Conservation (phyloP, 2,888 invertebrate genomes). For the Peribatodes rhomboidaria region DNA sequence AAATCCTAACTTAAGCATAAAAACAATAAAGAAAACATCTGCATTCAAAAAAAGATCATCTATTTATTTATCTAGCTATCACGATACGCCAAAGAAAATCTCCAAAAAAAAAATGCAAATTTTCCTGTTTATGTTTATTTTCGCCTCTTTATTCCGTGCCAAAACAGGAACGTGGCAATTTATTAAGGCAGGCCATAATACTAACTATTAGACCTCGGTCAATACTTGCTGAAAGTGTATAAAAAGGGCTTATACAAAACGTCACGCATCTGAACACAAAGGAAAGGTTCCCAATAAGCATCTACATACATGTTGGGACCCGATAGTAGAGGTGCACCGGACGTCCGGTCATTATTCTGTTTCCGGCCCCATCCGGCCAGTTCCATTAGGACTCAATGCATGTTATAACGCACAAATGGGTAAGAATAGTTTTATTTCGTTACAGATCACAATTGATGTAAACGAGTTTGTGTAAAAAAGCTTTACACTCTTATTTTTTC, state of each 20-base stretch:
- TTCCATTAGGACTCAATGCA: conserved; percentile 19
- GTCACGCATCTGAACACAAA: conserved; percentile 68
- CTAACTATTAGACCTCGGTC: conserved; percentile 53
- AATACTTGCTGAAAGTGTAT: conserved; percentile 63
- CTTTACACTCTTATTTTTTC: background rate
- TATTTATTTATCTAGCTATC: too few species aligned
- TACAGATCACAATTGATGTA: background rate
- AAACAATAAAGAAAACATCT: too few species aligned
- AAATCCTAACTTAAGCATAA: too few species aligned
- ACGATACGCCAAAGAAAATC: background rate
- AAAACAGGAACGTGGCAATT: conserved; percentile 42
- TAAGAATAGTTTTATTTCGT: background rate
- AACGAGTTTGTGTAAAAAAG: background rate
- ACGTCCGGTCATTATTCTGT: conserved; percentile 31
- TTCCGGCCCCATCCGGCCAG: conserved; percentile 27
- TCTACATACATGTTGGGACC: conserved; percentile 62
- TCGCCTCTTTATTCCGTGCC: conserved; percentile 39
- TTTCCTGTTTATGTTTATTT: conserved; percentile 8
- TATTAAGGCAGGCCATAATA: conserved; percentile 50
- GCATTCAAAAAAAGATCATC: too few species aligned
- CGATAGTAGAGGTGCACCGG: conserved; percentile 53
- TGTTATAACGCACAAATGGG: conserved; percentile 2
- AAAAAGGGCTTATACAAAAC: conserved; percentile 66
- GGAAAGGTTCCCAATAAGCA: conserved; percentile 69
- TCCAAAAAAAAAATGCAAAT: too few species aligned